Conservation (phyloP, 2,797 vertebrate species). For the Glossophaga mutica region DNA sequence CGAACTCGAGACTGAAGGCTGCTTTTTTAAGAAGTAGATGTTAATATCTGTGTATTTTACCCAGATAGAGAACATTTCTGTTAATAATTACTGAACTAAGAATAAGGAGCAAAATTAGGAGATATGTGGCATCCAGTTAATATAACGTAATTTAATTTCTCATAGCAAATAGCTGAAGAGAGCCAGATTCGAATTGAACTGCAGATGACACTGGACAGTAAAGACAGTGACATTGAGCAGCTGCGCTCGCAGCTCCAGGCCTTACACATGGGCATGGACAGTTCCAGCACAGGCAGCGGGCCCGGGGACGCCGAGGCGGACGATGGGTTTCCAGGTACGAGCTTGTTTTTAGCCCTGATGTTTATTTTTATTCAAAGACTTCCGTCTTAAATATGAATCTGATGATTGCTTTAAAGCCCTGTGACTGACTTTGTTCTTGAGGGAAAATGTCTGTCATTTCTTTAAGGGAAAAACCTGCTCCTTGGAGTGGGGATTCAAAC, state of each 20-base stretch:
- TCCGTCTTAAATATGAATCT: constrained; percentile 1
- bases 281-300: constrained; percentile 93
- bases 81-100: not conserved
- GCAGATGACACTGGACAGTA: constrained; percentile 99
- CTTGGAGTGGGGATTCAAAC: not conserved
- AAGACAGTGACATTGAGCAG: constrained; percentile 99
- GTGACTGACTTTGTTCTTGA: constrained; percentile 13
- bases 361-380: not conserved
- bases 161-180: constrained; percentile 96
- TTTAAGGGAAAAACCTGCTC: not conserved
- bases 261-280: constrained; percentile 93
- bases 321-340: constrained; percentile 95
- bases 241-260: constrained; percentile 92
- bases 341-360: not conserved
- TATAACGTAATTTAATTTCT: constrained; percentile 29
- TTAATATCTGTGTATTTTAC: not conserved
- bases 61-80: not conserved
- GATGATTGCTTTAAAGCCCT: not conserved
- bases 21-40: constrained; percentile 34
- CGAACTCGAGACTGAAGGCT: not conserved
- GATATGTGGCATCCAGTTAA: not conserved
- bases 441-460: constrained; percentile 5
- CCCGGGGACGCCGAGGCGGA: constrained; percentile 92
- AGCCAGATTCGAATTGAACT: constrained; percentile 96
- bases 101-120: not conserved